phyloP scores from a whole-genome alignment of 2,888 invertebrate species.

The Limulus polyphemus region DNA sequence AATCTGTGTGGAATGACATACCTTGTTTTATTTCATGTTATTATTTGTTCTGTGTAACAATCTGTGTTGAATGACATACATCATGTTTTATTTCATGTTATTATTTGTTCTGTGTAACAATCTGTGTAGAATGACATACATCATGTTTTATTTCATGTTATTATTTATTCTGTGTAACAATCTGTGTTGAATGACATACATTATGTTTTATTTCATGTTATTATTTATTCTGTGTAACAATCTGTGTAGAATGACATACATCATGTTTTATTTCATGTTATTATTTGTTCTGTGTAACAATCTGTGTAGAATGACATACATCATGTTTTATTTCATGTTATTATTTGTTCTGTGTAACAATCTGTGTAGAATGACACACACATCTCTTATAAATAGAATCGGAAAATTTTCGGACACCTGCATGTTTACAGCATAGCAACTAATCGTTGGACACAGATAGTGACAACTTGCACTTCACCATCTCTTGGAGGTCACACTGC shows the following conservation, averaged over 20 bases:
- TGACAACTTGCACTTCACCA: slow-evolving; percentile 43
- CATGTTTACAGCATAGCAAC: slow-evolving; percentile 69
- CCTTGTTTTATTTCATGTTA: not conserved
- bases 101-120: not conserved
- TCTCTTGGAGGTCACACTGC: slow-evolving; percentile 88
- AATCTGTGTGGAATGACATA: not conserved
- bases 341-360: not conserved
- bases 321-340: not conserved
- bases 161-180: not conserved
- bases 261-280: not conserved
- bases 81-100: not conserved
- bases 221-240: not conserved
- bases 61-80: no score
- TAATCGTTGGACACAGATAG: slow-evolving; percentile 53
- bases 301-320: no score
- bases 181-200: no score
- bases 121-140: no score
- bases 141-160: not conserved
- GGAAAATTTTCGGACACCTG: slow-evolving; percentile 75
- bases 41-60: not conserved
- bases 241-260: no score
- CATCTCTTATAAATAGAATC: slow-evolving; percentile 21
- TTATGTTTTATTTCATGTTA: not conserved
- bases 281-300: not conserved
- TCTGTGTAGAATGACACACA: no score